These are phyloP conservation scores for Prorops nasuta DNA, from an alignment of 1,140 invertebrate genomes.

Conservation along the genomic window DNA sequence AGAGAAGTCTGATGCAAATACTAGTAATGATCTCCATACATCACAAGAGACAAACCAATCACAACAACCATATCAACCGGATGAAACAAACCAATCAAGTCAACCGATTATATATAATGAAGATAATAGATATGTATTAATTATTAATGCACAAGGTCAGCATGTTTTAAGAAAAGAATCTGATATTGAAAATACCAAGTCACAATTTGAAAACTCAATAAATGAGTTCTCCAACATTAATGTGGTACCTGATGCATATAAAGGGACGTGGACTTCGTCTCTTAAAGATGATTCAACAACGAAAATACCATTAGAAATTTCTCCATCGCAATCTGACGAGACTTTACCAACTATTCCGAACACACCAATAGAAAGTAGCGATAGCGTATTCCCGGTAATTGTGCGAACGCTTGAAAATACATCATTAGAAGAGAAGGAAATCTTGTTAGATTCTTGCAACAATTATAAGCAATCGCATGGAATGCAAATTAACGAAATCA, in stretches of 20 bases:
- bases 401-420: conserved; percentile 48
- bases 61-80: conserved; percentile 8
- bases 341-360: too few species aligned
- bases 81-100: conserved; percentile 10
- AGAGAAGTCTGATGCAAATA: conserved; percentile 20
- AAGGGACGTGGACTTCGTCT: too few species aligned
- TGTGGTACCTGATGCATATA: too few species aligned
- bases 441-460: conserved; percentile 11
- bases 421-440: conserved; percentile 29
- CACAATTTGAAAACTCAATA: too few species aligned
- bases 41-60: conserved; percentile 3
- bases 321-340: too few species aligned
- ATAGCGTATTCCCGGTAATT: too few species aligned
- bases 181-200: conserved; percentile 23
- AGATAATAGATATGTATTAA: conserved; percentile 45
- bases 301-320: too few species aligned
- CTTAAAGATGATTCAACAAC: too few species aligned
- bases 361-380: too few species aligned
- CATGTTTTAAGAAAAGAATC: conserved; percentile 39
- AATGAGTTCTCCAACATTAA: too few species aligned
- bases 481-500: conserved; percentile 18
- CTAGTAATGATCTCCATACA: not conserved
- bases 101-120: conserved; percentile 21
- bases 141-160: conserved; percentile 42
- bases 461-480: conserved; percentile 12